These are phyloP conservation scores for Pseudorasbora parva DNA, from an alignment of 2,113 vertebrate genomes.

Conservation along the genomic window DNA sequence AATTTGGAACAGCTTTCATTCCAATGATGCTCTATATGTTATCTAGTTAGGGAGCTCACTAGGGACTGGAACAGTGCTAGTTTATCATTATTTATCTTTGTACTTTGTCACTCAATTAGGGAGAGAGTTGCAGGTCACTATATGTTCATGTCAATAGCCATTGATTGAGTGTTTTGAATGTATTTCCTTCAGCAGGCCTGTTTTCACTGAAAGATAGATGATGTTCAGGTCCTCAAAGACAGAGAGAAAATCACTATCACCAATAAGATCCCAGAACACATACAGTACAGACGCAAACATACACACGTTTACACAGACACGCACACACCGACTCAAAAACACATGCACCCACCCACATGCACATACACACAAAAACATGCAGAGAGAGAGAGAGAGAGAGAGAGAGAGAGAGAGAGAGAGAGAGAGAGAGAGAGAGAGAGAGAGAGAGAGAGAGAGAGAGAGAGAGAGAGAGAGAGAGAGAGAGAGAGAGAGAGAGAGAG, in stretches of 20 bases:
- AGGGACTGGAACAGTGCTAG: neutral
- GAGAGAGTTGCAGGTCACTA: neutral
- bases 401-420: too few relatives aligned
- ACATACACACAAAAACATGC: neutral
- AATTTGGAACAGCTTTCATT: neutral
- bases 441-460: too few relatives aligned
- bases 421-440: too few relatives aligned
- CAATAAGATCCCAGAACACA: neutral
- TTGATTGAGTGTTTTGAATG: conserved; percentile 11
- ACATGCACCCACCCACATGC: too few relatives aligned
- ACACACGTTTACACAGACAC: too few relatives aligned
- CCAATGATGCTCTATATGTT: neutral
- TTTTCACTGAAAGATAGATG: neutral
- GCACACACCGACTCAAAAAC: too few relatives aligned
- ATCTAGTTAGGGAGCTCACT: neutral
- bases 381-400: too few relatives aligned
- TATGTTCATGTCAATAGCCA: neutral
- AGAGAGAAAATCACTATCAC: conserved; percentile 15
- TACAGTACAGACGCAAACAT: too few relatives aligned
- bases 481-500: too few relatives aligned
- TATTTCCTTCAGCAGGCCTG: neutral
- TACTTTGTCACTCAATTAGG: neutral
- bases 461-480: too few relatives aligned
- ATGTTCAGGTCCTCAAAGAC: neutral
- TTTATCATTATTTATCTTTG: neutral